A percentile compares a stretch with the other conserved stretches of the same genome.
Evolutionary conservation across 2,797 vertebrate species (phyloP).

Genomic region (Ispidina picta): DNA sequence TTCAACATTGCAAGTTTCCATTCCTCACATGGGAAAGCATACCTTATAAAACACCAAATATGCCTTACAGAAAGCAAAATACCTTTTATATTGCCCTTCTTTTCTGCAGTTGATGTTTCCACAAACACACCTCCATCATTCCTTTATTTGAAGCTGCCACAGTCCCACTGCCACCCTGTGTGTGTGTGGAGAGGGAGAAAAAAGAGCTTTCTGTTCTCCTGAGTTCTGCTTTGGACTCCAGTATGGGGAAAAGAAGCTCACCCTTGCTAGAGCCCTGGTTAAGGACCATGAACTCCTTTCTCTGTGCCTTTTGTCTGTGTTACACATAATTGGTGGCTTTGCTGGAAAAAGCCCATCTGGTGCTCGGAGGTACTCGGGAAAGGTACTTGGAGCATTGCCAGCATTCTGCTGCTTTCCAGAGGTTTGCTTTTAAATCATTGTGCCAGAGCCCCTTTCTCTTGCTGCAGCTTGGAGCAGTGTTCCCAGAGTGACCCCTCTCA

Average conservation of each 20-base stretch:
- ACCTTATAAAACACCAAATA: constrained; percentile 46
- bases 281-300: not conserved
- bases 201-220: constrained; percentile 63
- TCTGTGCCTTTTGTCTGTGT: constrained; percentile 1
- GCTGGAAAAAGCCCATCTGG: constrained; percentile 47
- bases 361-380: not conserved
- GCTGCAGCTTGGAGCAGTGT: not conserved
- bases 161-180: not conserved
- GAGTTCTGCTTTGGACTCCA: not conserved
- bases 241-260: not conserved
- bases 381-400: constrained; percentile 12
- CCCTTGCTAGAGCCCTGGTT: not conserved
- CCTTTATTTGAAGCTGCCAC: constrained; percentile 37
- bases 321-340: not conserved
- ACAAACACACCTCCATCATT: constrained; percentile 45
- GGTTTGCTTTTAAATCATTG: constrained; percentile 42
- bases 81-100: constrained; percentile 46
- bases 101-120: constrained; percentile 55
- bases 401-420: constrained; percentile 21
- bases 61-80: constrained; percentile 30
- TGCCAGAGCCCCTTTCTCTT: not conserved
- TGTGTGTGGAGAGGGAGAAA: not conserved
- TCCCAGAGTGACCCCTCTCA: constrained; percentile 17
- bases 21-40: constrained; percentile 29
- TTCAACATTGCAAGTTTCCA: constrained; percentile 8